phyloP scores from a whole-genome alignment of 2,113 vertebrate genomes.

The Neofelis nebulosa region DNA sequence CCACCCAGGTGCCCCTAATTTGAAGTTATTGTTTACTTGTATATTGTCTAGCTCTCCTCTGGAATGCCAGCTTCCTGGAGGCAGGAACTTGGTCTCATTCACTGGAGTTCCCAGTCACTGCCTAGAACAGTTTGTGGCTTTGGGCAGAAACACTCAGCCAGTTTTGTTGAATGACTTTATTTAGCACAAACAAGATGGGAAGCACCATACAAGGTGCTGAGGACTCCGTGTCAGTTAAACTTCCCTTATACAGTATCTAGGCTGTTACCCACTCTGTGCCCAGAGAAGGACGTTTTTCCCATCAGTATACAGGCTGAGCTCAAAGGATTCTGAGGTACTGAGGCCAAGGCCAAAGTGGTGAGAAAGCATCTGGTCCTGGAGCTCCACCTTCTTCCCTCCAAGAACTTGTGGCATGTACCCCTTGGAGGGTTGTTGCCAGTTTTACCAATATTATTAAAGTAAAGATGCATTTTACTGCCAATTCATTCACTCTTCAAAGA shows the following conservation, averaged over 20 bases:
- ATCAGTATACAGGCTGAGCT: neutral
- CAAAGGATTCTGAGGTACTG: neutral
- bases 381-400: neutral
- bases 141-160: neutral
- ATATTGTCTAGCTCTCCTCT: neutral
- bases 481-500: neutral
- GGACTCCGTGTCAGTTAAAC: neutral
- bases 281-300: neutral
- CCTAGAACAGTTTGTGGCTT: neutral
- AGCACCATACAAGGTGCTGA: neutral
- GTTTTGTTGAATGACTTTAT: neutral
- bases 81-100: neutral
- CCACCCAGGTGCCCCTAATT: too few species aligned
- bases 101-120: neutral
- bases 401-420: neutral
- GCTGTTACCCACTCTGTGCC: neutral
- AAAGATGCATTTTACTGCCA: neutral
- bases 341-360: neutral
- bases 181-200: neutral
- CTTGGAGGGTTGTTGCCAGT: neutral
- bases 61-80: neutral
- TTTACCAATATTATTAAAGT: neutral
- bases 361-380: neutral
- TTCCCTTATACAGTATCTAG: neutral
- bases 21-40: neutral